phyloP scores from a whole-genome alignment of 2,113 vertebrate genomes.

The Bufo bufo region DNA sequence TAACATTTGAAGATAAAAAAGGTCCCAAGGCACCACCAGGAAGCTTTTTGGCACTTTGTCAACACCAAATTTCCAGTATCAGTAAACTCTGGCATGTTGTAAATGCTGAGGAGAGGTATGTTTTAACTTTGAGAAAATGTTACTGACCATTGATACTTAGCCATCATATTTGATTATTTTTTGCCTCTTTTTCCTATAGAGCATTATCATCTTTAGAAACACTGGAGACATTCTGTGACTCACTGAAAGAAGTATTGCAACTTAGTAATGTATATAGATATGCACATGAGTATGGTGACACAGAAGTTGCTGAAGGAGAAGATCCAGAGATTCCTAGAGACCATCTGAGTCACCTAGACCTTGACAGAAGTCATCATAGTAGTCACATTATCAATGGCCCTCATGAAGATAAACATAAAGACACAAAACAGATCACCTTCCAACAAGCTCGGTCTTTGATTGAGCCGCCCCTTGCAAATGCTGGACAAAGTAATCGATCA shows the following conservation, averaged over 20 bases:
- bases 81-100: constrained; percentile 68
- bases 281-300: constrained; percentile 77
- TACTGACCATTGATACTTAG: not conserved
- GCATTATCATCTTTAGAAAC: constrained; percentile 65
- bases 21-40: constrained; percentile 59
- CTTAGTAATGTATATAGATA: constrained; percentile 80
- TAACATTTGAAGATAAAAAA: constrained; percentile 63
- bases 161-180: not conserved
- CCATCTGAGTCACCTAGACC: constrained; percentile 55
- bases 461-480: constrained; percentile 61
- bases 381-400: constrained; percentile 56
- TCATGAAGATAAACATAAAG: constrained; percentile 63
- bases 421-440: constrained; percentile 65
- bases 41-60: constrained; percentile 78
- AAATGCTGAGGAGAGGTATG: constrained; percentile 72
- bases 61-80: constrained; percentile 78
- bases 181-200: constrained; percentile 62
- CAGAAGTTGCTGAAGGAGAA: constrained; percentile 61
- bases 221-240: constrained; percentile 65
- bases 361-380: constrained; percentile 61
- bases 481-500: constrained; percentile 62
- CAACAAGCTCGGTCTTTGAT: constrained; percentile 50
- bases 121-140: not conserved
- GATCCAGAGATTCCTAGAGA: constrained; percentile 62
- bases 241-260: constrained; percentile 74